Base-by-base conservation (phyloP, 2,113 vertebrate genomes). In the Macroglossus sobrinus region DNA sequence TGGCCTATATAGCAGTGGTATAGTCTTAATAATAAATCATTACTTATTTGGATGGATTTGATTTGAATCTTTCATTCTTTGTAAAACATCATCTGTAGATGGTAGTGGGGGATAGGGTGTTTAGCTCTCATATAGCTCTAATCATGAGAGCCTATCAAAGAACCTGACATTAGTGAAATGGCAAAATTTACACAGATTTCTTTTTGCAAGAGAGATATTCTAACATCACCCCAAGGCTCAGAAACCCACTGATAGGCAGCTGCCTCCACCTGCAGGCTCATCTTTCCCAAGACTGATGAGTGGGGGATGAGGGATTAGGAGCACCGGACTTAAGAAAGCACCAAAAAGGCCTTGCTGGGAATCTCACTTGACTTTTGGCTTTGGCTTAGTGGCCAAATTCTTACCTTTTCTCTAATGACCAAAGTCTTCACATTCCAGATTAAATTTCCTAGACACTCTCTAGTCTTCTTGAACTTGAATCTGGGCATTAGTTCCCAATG, bases 21-120 rank as follows among this genome's bases (percentile, higher is more conserved):
- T 55, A 15, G 21, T 80, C 57, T 95, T 64, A 15, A 45, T 15
- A 79, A 53, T 80, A 85, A 57, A 66, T 81, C 13, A 11, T 53
- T 59, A 15, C 28, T 89, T 76, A 4, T 81, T 53, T 43, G 28
- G 69, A 89, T 22, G 18, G 82, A 80, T 94, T 92, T 57, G 45
- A 43, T 59, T 12, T 81, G 18, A 91, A 30, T 8, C 4, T n/a
- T 43, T n/a, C 22, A 89, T 71, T 89, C 55, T 40, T 12, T 57
- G 3, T 92, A 80, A 82, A 96, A 45, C 9, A 21, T 13, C 28
- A 28, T 40, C 24, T 81, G 28, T 26, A 15, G 59, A 38, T 53
- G 57, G 24, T 2, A 16, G 16, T 24, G 1, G 12, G 3, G 2
- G 18, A 21, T 3, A 24, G 35, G 50, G 22, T 26, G 2, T 33